These are phyloP conservation scores for Stramonita haemastoma DNA, from an alignment of 2,888 invertebrate genomes.

Conservation along the genomic window DNA sequence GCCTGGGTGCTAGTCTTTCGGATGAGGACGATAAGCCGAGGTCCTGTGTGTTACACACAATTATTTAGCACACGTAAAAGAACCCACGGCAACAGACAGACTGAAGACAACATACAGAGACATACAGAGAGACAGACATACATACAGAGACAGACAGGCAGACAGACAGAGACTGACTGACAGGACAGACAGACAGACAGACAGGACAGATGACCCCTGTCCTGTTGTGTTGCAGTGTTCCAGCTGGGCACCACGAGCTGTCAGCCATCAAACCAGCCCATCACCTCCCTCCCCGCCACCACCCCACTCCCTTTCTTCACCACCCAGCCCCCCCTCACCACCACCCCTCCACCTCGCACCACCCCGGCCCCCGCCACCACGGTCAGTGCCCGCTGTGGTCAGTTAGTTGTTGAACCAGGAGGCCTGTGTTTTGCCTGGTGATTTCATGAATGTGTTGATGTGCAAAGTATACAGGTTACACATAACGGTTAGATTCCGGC, in stretches of 20 bases:
- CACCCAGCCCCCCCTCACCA: slow-evolving; percentile 30
- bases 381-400: not conserved
- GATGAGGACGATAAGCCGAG: too few relatives aligned
- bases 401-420: too few relatives aligned
- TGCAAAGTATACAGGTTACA: too few relatives aligned
- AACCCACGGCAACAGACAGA: too few relatives aligned
- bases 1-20: too few relatives aligned
- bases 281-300: slow-evolving; percentile 34
- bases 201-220: not conserved
- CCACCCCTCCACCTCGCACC: not conserved
- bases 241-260: slow-evolving; percentile 55
- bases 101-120: too few relatives aligned
- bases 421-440: too few relatives aligned
- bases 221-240: not conserved
- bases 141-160: not conserved
- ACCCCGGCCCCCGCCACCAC: not conserved
- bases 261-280: slow-evolving; percentile 43
- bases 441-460: too few relatives aligned
- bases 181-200: not conserved
- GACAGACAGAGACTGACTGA: not conserved
- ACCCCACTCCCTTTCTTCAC: not conserved
- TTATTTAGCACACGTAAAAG: too few relatives aligned
- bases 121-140: not conserved
- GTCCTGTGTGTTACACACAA: too few relatives aligned
- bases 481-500: too few relatives aligned